Percentiles rank a stretch among this genome's conserved stretches.
Conservation (phyloP, 1,140 invertebrate species). For the Chlorops oryzae region DNA sequence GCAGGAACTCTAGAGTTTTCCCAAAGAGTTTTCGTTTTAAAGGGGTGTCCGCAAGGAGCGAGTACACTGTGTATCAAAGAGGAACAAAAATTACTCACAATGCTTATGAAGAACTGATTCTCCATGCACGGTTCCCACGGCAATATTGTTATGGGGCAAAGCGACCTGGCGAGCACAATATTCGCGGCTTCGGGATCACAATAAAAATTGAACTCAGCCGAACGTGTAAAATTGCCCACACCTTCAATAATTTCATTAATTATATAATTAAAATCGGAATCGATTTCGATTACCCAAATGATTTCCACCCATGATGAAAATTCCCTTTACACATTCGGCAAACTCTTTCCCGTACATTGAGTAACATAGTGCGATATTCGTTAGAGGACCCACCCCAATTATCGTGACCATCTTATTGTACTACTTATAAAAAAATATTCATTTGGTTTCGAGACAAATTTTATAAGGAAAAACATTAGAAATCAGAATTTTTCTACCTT, state of each 20-base stretch:
- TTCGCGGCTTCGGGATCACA: constrained; percentile 71
- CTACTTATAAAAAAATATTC: too few species aligned
- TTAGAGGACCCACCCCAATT: constrained; percentile 66
- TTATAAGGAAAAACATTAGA: not conserved
- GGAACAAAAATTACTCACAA: constrained; percentile 50
- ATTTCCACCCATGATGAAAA: constrained; percentile 76
- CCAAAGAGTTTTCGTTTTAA: not conserved
- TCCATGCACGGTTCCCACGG: constrained; percentile 60
- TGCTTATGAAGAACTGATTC: constrained; percentile 44
- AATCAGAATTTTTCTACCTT: constrained; percentile 21
- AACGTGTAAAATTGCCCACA: constrained; percentile 60
- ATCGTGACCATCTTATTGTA: constrained; percentile 52
- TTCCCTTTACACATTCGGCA: constrained; percentile 54
- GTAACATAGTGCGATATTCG: constrained; percentile 68
- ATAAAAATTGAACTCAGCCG: constrained; percentile 76
- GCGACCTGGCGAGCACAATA: constrained; percentile 56
- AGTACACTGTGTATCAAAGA: not conserved
- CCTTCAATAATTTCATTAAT: constrained; percentile 39
- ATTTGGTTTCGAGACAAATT: not conserved
- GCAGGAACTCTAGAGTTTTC: too few species aligned
- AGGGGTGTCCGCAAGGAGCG: not conserved
- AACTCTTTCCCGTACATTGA: constrained; percentile 60
- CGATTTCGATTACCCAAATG: constrained; percentile 48
- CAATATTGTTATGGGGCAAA: constrained; percentile 56
- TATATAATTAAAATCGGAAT: not conserved